phyloP scores from a whole-genome alignment of 53 echinoderm and acorn worm genomes.

The Crossaster papposus region DNA sequence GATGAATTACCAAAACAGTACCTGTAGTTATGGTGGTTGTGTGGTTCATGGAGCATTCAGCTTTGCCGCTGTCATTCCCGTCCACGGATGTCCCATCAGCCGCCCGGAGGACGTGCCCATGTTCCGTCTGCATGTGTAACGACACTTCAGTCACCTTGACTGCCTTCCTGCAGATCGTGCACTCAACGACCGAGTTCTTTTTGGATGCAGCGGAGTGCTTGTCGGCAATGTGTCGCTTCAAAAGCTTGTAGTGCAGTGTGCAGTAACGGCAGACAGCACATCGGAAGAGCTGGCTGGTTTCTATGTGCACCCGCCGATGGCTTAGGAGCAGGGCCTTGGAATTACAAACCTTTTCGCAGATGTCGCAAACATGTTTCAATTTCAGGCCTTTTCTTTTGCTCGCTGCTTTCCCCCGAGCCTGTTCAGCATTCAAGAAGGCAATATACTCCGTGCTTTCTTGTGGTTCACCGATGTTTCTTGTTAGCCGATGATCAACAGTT shows the following conservation, averaged over 20 bases:
- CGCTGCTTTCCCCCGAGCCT: not conserved
- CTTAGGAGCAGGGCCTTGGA: conserved; percentile 30
- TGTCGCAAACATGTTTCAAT: conserved; percentile 9
- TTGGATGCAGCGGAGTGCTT: conserved; percentile 4
- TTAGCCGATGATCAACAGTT: not conserved
- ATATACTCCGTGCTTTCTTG: conserved; percentile 26
- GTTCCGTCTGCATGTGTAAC: conserved; percentile 18
- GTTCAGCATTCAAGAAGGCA: conserved; percentile 42
- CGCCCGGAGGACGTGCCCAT: not conserved
- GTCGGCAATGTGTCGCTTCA: conserved; percentile 27
- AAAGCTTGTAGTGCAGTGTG: conserved; percentile 44
- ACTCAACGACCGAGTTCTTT: not conserved
- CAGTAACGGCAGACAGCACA: conserved; percentile 49
- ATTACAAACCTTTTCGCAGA: conserved; percentile 32
- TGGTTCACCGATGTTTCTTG: not conserved
- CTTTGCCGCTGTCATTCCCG: not conserved
- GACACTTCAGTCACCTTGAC: not conserved
- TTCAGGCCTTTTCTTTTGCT: not conserved
- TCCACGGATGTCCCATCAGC: not conserved
- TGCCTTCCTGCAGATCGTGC: conserved; percentile 13
- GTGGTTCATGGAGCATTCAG: not conserved
- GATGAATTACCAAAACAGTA: not conserved
- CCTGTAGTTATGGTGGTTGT: not conserved
- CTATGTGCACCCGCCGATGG: conserved; percentile 43
- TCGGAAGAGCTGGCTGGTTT: conserved; percentile 34